Conservation (phyloP, 1,140 invertebrate species). For the Luehdorfia chinensis region DNA sequence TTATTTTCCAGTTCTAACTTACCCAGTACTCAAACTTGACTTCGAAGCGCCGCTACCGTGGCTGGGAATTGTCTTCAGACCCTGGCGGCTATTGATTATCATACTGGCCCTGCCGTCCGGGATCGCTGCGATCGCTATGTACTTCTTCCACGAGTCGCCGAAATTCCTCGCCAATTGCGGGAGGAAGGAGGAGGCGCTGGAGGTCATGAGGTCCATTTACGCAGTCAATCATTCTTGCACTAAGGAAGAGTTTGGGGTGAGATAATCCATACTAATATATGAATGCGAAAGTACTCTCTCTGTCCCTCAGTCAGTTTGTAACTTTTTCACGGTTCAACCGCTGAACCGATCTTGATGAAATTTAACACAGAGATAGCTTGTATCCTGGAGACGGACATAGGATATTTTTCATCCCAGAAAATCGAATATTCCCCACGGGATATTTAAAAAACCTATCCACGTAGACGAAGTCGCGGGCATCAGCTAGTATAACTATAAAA, state of each 20-base stretch:
- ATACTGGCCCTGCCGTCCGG: slow-evolving; percentile 81
- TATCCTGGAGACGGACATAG: no score
- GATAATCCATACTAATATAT: no score
- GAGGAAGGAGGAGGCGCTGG: slow-evolving; percentile 77
- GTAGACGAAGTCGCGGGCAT: no score
- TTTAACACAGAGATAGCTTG: no score
- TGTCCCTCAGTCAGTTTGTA: no score
- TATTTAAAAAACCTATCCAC: no score
- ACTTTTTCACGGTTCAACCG: no score
- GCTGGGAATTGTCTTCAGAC: slow-evolving; percentile 71
- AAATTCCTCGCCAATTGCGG: slow-evolving; percentile 81
- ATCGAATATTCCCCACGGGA: no score
- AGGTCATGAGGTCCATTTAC: slow-evolving; percentile 77
- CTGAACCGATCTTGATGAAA: no score
- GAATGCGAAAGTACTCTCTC: no score
- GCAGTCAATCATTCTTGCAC: slow-evolving; percentile 59
- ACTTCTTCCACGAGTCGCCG: slow-evolving; percentile 84
- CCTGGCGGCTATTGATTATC: slow-evolving; percentile 83
- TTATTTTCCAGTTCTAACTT: slow-evolving; percentile 60
- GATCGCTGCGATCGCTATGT: slow-evolving; percentile 77
- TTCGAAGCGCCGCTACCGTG: slow-evolving; percentile 52
- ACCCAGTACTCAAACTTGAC: slow-evolving; percentile 64
- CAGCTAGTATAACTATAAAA: no score
- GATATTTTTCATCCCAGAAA: no score
- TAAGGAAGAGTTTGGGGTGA: slow-evolving; percentile 48